Evolutionary conservation across 2,888 invertebrate genomes (phyloP), one percentile per base, ranked within the genome.

Genomic region (Cosmopolites sordidus): DNA sequence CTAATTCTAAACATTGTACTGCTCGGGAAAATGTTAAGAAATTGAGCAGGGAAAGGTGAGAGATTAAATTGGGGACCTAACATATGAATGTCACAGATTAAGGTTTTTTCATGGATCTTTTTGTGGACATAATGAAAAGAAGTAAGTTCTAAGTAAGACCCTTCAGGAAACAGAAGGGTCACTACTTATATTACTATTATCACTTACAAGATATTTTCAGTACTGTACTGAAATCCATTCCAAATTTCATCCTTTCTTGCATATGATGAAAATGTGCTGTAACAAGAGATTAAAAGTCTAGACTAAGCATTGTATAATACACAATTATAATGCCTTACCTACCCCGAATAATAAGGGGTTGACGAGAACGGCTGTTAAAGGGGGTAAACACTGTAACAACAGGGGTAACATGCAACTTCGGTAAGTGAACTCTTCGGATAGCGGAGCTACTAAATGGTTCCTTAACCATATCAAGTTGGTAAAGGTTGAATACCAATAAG

Each of bases 391-490:
- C 68, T 93, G 91, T 60, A 93, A 74, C 38, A 97, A 77, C 37
- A 96, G 72, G 2, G 96, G 94, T 75, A 96, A 78, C 92, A 97
- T 95, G 69, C 95, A 96, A 1, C 94, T 92, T 60, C 97, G 79
- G 75, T 93, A 97, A 5, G 93, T 92, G 78, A 95, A 92, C 73
- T 97, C 97, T 74, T 97, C 97, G 51, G 94, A 91, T 45, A 96
- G 72, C 0, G 96, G 97, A 1, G 95, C 95, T 64, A 95, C 88
- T 18, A 95, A 74, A 68, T 91, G 88, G 71, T 92, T 93, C 56
- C 96, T 79, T 64, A 93, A 79, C 92, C 93, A 94, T 22, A 88
- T 82, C 48, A 90, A 75, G 64, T 89, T 89, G 63, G 61, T 81
- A 56, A 86, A 75, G 62, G 83, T 86, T 49, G 80, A 80, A 49